phyloP scores from a whole-genome alignment of 2,888 invertebrate genomes.

The Calliphora vomitoria region DNA sequence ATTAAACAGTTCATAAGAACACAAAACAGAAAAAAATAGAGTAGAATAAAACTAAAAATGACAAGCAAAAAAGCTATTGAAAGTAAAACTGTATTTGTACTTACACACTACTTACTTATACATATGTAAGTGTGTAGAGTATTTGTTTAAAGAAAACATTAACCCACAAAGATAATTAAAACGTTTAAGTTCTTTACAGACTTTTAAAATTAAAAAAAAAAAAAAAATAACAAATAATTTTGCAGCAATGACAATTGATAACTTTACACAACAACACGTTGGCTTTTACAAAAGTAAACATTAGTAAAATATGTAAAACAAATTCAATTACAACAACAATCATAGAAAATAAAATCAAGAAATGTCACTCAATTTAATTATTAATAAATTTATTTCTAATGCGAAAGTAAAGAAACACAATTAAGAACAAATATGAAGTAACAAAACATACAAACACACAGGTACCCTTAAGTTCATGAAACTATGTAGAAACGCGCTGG shows the following conservation, averaged over 20 bases:
- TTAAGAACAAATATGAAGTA: background rate
- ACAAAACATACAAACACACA: too few species aligned
- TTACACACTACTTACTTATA: too few species aligned
- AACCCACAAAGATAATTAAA: constrained; percentile 18
- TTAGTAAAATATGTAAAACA: too few species aligned
- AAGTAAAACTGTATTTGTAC: background rate
- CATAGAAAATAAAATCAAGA: background rate
- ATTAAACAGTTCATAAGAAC: background rate
- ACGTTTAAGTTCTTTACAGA: background rate
- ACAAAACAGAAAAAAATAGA: background rate
- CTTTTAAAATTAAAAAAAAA: background rate
- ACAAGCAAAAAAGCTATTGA: background rate
- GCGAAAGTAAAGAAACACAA: background rate
- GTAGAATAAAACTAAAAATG: background rate
- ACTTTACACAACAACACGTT: background rate
- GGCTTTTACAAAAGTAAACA: too few species aligned
- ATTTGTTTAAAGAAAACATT: constrained; percentile 4
- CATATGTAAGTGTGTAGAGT: background rate
- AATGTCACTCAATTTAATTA: background rate
- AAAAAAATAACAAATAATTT: background rate
- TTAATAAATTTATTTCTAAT: background rate
- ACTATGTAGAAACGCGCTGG: too few species aligned
- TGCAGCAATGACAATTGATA: background rate
- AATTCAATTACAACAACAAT: background rate
- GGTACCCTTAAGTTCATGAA: too few species aligned